phyloP scores from a whole-genome alignment of 2,888 invertebrate genomes.

The Leptopilina syphax region DNA sequence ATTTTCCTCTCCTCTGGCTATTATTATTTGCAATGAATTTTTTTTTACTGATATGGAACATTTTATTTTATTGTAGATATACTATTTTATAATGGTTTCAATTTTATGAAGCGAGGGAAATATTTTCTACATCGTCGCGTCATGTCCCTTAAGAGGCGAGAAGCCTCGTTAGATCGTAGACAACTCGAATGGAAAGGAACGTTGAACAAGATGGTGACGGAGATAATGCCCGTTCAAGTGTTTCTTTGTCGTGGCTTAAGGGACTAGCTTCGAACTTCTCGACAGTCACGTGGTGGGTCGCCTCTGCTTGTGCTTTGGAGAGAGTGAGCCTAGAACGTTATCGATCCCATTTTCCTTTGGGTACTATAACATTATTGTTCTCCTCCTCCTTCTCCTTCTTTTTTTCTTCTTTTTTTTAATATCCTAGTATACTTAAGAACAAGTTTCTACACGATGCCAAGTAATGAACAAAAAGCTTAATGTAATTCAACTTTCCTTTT shows the following conservation, averaged over 20 bases:
- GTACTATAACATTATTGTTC: constrained; percentile 1
- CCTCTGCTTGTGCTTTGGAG: constrained; percentile 2
- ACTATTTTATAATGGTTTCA: not conserved
- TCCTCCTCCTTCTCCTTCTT: not conserved
- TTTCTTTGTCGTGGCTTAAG: constrained; percentile 23
- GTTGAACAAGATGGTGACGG: constrained; percentile 12
- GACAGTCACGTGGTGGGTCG: constrained; percentile 7
- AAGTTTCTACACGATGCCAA: constrained; percentile 1
- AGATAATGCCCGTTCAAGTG: constrained; percentile 26
- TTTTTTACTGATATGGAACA: too few relatives aligned
- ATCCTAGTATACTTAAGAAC: not conserved
- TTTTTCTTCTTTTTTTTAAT: not conserved
- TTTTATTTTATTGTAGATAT: too few relatives aligned
- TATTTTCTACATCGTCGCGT: not conserved
- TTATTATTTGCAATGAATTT: too few relatives aligned
- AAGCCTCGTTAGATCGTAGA: not conserved
- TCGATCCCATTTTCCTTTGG: constrained; percentile 8
- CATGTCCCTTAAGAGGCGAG: not conserved
- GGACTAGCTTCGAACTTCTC: constrained; percentile 17
- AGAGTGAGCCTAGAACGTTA: not conserved
- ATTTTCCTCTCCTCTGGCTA: too few relatives aligned
- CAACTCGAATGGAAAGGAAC: constrained; percentile 11
- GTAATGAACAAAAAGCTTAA: not conserved
- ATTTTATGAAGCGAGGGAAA: not conserved
- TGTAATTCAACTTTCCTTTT: not conserved